Percentiles rank a stretch among this genome's conserved stretches.
These are phyloP conservation scores for Peromyscus maniculatus DNA, from an alignment of 2,113 vertebrate genomes.

Conservation along the genomic window DNA sequence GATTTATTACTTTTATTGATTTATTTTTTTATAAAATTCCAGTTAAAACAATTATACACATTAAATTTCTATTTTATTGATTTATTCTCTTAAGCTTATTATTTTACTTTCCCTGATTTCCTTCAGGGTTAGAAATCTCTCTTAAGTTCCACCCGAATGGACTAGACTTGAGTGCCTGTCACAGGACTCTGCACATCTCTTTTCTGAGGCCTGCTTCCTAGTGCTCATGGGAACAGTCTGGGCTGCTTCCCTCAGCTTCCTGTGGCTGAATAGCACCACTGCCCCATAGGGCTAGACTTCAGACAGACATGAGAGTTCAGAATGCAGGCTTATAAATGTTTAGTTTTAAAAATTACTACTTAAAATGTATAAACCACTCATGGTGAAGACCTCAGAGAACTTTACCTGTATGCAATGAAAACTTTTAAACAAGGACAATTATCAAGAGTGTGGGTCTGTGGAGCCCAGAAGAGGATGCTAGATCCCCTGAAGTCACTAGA, in stretches of 20 bases:
- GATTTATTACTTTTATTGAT: neutral
- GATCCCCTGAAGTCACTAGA: neutral
- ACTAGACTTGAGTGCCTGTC: neutral
- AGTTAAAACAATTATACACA: neutral
- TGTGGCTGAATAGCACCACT: neutral
- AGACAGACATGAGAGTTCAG: neutral
- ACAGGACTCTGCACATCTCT: accelerated
- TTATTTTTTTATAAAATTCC: neutral
- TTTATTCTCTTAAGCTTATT: neutral
- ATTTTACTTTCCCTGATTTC: neutral
- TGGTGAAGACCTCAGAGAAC: neutral
- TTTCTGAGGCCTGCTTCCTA: neutral
- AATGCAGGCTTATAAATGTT: neutral
- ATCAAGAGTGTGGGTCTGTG: neutral
- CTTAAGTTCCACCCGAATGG: accelerated
- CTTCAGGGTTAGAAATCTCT: neutral
- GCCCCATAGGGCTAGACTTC: too few relatives aligned
- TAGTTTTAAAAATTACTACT: neutral
- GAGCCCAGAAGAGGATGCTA: neutral
- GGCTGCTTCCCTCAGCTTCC: too few relatives aligned
- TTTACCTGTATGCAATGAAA: too few relatives aligned
- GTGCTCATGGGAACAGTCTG: accelerated
- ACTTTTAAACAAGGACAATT: neutral
- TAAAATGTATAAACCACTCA: neutral
- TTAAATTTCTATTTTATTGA: neutral